Evolutionary conservation across 2,113 vertebrate genomes (phyloP), one percentile per base, ranked within the genome.

Genomic region (Pardalotus punctatus): DNA sequence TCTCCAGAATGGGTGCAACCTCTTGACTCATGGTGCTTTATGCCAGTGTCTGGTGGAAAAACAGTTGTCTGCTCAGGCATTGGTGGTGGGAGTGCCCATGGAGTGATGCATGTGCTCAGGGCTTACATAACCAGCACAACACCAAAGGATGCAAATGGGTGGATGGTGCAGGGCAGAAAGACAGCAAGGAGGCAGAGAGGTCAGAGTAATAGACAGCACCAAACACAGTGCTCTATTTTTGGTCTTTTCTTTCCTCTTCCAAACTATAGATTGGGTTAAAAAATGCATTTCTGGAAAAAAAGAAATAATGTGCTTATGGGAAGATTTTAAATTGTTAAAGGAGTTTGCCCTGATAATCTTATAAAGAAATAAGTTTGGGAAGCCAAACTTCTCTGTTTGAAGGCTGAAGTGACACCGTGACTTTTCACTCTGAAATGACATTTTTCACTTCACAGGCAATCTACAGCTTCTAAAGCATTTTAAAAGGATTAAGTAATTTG

Each of bases 401-500:
- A 73, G 13, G 35, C 60, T 88, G 79, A 83, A 83, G 10, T 35
- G 54, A 73, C 56, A 78, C 42, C 1, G 0, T 53, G 71, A 77
- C 62, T 92, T 95, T 92, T 92, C 62, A 70, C 67, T 73, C 54
- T 50, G 50, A 86, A 97, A 90, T 4, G 7, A 53, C 33, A 3
- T 66, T 94, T 93, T 95, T 88, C 80, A 92, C 64, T 86, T 96
- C 72, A 81, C 86, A 92, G 70, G 56, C 86, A 88, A 78, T 81
- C 80, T 86, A 74, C 35, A 64, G 64, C 64, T 95, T 86, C 86
- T 92, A 86, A 96, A 81, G 73, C 65, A 79, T 97, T 96, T 97
- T 85, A 53, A 95, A 89, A 50, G 51, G 73, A 93, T 93, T 96
- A 94, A 97, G 83, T 87, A 96, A 95, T 91, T 89, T 93, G 48